Conservation (phyloP, 2,888 invertebrate genomes). For the Drosophila rubida region DNA sequence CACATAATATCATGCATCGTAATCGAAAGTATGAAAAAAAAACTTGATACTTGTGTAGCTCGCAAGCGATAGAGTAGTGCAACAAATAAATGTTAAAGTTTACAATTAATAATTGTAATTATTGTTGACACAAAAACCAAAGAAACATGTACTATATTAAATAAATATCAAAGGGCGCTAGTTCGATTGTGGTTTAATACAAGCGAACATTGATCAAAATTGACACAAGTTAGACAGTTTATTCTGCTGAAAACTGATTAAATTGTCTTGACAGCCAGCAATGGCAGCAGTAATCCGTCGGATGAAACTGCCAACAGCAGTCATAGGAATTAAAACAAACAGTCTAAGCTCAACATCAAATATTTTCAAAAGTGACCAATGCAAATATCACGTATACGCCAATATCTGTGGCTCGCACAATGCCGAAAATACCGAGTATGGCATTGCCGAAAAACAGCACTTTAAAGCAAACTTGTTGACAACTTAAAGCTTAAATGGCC, state of each 20-base stretch:
- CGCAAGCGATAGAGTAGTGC: background rate
- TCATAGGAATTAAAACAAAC: conserved; percentile 14
- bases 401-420: background rate
- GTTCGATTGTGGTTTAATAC: background rate
- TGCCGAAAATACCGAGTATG: background rate
- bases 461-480: conserved; percentile 51
- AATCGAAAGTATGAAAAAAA: background rate
- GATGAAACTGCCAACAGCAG: background rate
- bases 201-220: conserved; percentile 3
- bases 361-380: conserved; percentile 1
- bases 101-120: conserved; percentile 36
- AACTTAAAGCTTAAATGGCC: conserved; percentile 37
- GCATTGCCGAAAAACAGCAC: conserved; percentile 6
- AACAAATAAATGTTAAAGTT: background rate
- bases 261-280: conserved; percentile 45
- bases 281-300: conserved; percentile 11
- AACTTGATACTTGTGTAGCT: background rate
- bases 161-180: background rate
- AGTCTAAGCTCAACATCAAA: conserved; percentile 21
- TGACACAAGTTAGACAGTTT: background rate
- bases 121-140: conserved; percentile 23
- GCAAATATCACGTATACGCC: conserved; percentile 31
- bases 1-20: background rate
- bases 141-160: background rate
- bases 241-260: conserved; percentile 35